Percentiles rank a stretch among this genome's conserved stretches.
These are phyloP conservation scores for Pogonocichla stellata DNA, from an alignment of 2,113 vertebrate genomes.

Conservation along the genomic window DNA sequence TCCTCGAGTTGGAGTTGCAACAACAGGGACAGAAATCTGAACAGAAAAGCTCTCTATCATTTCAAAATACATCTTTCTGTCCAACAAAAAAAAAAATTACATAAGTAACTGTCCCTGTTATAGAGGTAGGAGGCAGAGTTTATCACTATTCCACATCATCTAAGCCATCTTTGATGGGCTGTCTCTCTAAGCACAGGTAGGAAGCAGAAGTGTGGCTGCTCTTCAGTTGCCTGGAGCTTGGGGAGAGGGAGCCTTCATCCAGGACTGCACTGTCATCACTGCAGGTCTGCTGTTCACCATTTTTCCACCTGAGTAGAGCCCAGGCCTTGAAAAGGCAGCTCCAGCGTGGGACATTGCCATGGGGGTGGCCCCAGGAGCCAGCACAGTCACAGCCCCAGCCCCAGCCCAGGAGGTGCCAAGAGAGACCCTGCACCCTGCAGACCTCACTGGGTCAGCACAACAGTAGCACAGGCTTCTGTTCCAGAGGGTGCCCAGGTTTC, in stretches of 20 bases:
- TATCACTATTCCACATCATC: background rate
- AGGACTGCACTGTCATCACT: no score
- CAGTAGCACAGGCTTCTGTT: rapidly evolving
- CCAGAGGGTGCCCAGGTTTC: rapidly evolving
- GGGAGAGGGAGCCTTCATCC: rapidly evolving
- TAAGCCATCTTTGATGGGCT: background rate
- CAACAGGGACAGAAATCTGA: background rate
- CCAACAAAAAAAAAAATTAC: background rate
- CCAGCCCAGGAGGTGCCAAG: background rate
- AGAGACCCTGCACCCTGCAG: background rate
- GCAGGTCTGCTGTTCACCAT: background rate
- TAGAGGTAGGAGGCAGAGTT: background rate
- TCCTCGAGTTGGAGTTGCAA: background rate
- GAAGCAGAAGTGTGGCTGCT: rapidly evolving
- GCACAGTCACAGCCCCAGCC: no score
- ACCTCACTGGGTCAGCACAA: rapidly evolving
- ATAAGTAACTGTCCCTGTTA: background rate
- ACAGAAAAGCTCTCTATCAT: background rate
- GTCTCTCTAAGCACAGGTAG: background rate
- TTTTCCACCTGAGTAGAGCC: background rate
- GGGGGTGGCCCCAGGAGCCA: background rate
- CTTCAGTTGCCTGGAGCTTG: background rate
- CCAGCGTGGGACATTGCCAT: no score
- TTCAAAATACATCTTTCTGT: background rate
- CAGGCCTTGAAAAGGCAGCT: background rate